These are phyloP conservation scores for Papilio aristodemus DNA, from an alignment of 1,140 invertebrate genomes.

Conservation along the genomic window DNA sequence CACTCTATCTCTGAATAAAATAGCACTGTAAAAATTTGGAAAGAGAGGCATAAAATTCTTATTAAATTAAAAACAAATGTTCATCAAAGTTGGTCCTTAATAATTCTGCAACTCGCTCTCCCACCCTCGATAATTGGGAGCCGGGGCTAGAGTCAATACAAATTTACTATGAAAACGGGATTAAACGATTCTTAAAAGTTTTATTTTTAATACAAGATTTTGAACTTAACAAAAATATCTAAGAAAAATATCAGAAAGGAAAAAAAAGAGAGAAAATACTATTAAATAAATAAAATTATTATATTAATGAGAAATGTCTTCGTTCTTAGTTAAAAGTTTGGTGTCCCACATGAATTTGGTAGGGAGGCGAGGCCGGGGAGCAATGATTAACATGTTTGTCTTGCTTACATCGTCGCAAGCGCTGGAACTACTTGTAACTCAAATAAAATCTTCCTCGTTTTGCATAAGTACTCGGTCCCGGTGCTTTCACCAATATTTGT, in stretches of 20 bases:
- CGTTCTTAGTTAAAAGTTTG: constrained; percentile 16
- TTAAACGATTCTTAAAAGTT: neutral
- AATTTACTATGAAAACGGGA: constrained; percentile 4
- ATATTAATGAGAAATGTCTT: neutral
- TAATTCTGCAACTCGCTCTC: constrained; percentile 63
- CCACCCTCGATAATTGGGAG: constrained; percentile 59
- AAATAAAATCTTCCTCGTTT: constrained; percentile 76
- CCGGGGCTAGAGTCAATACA: constrained; percentile 12
- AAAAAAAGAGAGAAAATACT: no score
- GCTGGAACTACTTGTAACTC: constrained; percentile 73
- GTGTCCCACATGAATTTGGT: constrained; percentile 31
- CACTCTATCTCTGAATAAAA: constrained; percentile 58
- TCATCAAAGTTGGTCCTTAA: constrained; percentile 63
- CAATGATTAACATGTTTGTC: constrained; percentile 78
- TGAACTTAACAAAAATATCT: no score
- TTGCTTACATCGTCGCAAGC: constrained; percentile 75
- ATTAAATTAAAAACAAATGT: constrained; percentile 72
- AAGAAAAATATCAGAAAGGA: no score
- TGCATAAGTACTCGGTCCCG: constrained; percentile 65
- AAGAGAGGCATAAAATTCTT: constrained; percentile 54
- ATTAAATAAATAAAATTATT: neutral
- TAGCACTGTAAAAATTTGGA: constrained; percentile 58
- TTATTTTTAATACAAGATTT: neutral
- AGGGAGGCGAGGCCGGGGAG: constrained; percentile 42
- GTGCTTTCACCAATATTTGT: constrained; percentile 56